Conservation (phyloP, 2,888 invertebrate genomes). For the Apamea monoglypha region DNA sequence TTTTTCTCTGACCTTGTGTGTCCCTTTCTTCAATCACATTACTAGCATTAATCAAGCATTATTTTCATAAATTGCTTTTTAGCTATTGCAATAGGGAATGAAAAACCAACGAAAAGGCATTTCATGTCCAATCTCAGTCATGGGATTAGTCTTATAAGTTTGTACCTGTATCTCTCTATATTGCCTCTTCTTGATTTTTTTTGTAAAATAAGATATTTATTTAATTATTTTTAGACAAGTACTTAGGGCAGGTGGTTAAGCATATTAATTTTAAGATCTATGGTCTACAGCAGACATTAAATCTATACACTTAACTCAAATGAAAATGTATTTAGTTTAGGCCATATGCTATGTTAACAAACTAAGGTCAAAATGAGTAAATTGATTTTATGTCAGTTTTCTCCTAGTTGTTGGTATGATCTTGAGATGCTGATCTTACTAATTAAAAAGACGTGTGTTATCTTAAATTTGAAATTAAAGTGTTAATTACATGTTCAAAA, state of each 20-base stretch:
- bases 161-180: neutral
- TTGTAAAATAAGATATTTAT: neutral
- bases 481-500: neutral
- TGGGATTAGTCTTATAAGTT: constrained; percentile 4
- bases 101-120: neutral
- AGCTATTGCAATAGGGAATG: neutral
- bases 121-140: constrained; percentile 10
- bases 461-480: neutral
- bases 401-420: neutral
- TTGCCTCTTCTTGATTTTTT: neutral
- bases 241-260: neutral
- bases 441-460: too few species aligned
- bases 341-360: neutral
- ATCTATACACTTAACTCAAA: neutral
- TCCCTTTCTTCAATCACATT: constrained; percentile 50
- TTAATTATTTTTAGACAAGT: neutral
- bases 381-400: neutral
- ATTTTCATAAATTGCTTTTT: neutral
- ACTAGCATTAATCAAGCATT: constrained; percentile 2
- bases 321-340: neutral
- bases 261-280: neutral
- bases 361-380: neutral
- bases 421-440: neutral
- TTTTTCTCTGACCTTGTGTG: constrained; percentile 64
- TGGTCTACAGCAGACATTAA: neutral